Evolutionary conservation across 2,113 vertebrate species (phyloP), one percentile per base, ranked within the genome.

Genomic region (Callospermophilus lateralis): DNA sequence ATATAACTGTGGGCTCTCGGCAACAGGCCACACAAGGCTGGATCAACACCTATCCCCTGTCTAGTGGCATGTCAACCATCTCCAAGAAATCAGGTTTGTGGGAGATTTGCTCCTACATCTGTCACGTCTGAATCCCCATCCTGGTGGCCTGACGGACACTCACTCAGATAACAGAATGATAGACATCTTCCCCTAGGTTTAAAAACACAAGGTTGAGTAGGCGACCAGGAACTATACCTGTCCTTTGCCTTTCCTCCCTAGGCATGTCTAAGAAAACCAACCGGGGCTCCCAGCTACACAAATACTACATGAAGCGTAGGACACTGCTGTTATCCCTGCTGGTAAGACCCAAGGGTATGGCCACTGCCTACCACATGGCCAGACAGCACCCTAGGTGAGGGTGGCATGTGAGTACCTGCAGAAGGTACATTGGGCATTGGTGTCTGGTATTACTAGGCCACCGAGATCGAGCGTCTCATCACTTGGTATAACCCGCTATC

Each of bases 41-140:
- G 99, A 99, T 99, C 98, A 99, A 99, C 97, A 99, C 99, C 4
- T 99, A 99, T 87, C 99, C 99, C 3, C 98, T 99, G 94, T 99
- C 99, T 97, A 99, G 99, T 20, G 99, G 99, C 98, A 99, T 99
- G 99, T 99, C 99, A 24, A 99, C 99, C 26, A 99, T 99, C 97
- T 99, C 99, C 97, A 99, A 99, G 98, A 99, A 99, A 98, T 99
- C 99, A 97, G 99, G 99, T 99, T 70, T n/a, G 94, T 96, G n/a
- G 32, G 37, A 61, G 32, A 34, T 61, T 30, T 58, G 22, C 39
- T 70, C 24, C 19, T 26, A 7, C 16, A 7, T 61, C 39, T 30
- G 1, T 55, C 22, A 6, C 3, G 20, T 81, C 51, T n/a, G 26
- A 74, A 32, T 76, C 63, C 37, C 67, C 3, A 0, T 77, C 84